Evolutionary conservation across 2,888 invertebrate species (phyloP).

Genomic region (Volucella bombylans): DNA sequence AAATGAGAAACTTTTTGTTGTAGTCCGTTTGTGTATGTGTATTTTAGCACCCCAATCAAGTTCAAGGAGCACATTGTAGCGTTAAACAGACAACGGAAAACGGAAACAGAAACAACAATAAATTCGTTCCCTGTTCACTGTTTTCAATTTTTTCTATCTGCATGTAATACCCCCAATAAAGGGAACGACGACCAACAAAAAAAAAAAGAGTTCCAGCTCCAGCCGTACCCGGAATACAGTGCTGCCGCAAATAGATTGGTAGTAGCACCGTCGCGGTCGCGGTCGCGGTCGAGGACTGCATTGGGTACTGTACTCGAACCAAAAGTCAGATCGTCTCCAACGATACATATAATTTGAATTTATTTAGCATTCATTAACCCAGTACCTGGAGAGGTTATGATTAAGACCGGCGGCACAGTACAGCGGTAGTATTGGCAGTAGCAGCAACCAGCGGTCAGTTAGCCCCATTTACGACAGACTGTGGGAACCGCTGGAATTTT

Average conservation of each 20-base stretch:
- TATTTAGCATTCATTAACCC: constrained; percentile 83
- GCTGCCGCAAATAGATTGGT: constrained; percentile 50
- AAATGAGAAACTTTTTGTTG: constrained; percentile 50
- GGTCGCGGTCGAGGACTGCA: constrained; percentile 44
- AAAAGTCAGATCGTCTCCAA: constrained; percentile 79
- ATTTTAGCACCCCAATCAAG: constrained; percentile 71
- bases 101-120: constrained; percentile 69
- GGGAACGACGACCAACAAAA: neutral
- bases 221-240: constrained; percentile 7
- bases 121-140: constrained; percentile 59
- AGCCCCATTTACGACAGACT: constrained; percentile 73
- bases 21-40: constrained; percentile 12
- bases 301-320: constrained; percentile 73
- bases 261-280: constrained; percentile 12
- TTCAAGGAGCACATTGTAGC: constrained; percentile 64
- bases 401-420: constrained; percentile 57
- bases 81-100: constrained; percentile 69
- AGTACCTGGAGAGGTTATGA: constrained; percentile 75
- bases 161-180: constrained; percentile 34
- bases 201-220: neutral
- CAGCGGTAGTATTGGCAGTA: constrained; percentile 16
- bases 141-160: constrained; percentile 16
- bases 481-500: constrained; percentile 73
- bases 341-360: constrained; percentile 82
- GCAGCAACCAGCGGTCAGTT: constrained; percentile 62